Evolutionary conservation across 2,113 vertebrate genomes (phyloP).

Genomic region (Urocitellus parryii): DNA sequence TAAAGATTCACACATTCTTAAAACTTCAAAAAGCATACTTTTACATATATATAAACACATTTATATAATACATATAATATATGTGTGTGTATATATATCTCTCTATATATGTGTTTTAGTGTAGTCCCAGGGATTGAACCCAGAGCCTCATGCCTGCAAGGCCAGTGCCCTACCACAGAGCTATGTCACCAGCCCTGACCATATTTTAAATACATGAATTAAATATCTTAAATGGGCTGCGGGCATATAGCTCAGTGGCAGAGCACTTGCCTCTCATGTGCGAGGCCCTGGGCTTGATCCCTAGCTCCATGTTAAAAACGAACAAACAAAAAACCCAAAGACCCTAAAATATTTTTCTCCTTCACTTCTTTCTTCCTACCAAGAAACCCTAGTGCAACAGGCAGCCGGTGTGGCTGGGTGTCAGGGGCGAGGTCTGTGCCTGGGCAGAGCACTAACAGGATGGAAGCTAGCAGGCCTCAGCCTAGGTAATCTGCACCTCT

Average conservation of each 20-base stretch:
- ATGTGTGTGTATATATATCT: not conserved
- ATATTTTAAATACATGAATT: not conserved
- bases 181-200: too few relatives aligned
- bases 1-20: not conserved
- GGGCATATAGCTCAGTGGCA: not conserved
- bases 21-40: conserved; percentile 47
- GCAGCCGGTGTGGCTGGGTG: not conserved
- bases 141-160: not conserved
- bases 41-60: too few relatives aligned
- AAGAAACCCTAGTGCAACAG: not conserved
- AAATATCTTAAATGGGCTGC: not conserved
- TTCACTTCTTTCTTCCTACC: not conserved
- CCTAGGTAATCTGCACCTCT: not conserved
- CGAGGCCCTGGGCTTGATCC: not conserved
- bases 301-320: not conserved
- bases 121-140: not conserved
- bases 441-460: not conserved
- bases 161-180: not conserved
- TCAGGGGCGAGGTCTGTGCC: not conserved
- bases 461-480: not conserved
- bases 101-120: not conserved
- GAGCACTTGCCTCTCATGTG: not conserved
- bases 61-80: too few relatives aligned
- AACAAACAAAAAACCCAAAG: not conserved
- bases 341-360: not conserved